A percentile compares a stretch with the other conserved stretches of the same genome.
Evolutionary conservation across 2,113 vertebrate species (phyloP).

Genomic region (Haplochromis burtoni): DNA sequence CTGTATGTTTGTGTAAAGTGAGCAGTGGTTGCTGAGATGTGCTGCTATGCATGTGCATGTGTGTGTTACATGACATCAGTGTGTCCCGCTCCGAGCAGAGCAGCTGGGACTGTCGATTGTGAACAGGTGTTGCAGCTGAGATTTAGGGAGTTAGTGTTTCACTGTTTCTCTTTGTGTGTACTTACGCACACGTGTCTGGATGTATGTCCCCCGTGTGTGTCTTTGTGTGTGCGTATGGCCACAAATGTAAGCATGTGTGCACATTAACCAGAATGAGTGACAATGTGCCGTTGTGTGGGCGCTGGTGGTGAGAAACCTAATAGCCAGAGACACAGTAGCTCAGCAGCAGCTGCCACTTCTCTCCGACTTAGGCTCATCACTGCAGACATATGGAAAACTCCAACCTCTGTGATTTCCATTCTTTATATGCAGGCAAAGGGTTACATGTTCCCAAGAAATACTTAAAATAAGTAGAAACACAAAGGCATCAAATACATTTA

Average conservation of each 20-base stretch:
- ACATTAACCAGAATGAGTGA: background rate
- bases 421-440: background rate
- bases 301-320: conserved; percentile 42
- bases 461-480: background rate
- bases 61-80: conserved; percentile 26
- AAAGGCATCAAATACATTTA: background rate
- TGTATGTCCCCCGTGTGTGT: background rate
- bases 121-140: conserved; percentile 57
- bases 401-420: background rate
- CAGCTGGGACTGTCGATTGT: conserved; percentile 44
- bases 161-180: background rate
- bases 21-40: background rate
- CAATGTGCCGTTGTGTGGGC: conserved; percentile 52
- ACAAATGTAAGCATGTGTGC: conserved; percentile 57
- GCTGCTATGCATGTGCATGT: background rate
- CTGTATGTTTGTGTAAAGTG: background rate
- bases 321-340: conserved; percentile 54
- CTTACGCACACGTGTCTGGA: conserved; percentile 16
- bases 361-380: conserved; percentile 11
- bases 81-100: background rate
- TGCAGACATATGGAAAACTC: background rate
- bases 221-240: conserved; percentile 34
- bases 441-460: background rate
- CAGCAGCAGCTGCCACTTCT: conserved; percentile 48
- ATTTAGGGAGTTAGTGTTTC: conserved; percentile 4